phyloP scores from a whole-genome alignment of 2,888 invertebrate genomes.

The Sinohyriopsis cumingii region DNA sequence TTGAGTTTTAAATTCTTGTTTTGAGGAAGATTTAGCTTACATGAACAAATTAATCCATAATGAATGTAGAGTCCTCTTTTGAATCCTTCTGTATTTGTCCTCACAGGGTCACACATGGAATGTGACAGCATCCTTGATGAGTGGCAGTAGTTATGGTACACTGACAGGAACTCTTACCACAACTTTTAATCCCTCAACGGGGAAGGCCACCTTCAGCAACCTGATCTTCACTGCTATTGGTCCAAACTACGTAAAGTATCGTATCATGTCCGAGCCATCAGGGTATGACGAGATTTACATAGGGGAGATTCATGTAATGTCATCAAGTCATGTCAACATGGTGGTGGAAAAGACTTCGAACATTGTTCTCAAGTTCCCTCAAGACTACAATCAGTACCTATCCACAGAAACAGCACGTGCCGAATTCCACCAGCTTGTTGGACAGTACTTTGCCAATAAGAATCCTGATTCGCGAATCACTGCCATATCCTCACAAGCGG shows the following conservation, averaged over 20 bases:
- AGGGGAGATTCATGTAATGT: conserved; percentile 23
- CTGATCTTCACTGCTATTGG: conserved; percentile 36
- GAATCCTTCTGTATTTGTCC: conserved; percentile 4
- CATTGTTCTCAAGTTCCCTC: conserved; percentile 45
- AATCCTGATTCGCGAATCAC: conserved; percentile 25
- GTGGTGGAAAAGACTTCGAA: conserved; percentile 29
- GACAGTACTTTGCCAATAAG: conserved; percentile 29
- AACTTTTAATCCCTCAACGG: conserved; percentile 24
- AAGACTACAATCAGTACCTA: conserved; percentile 39
- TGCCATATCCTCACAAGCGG: neutral
- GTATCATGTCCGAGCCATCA: conserved; percentile 25
- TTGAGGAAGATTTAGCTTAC: too few relatives aligned
- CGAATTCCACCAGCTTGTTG: conserved; percentile 35
- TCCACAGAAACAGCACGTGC: conserved; percentile 21
- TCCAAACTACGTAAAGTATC: conserved; percentile 31
- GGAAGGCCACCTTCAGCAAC: conserved; percentile 29
- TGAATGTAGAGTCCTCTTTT: neutral
- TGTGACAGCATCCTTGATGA: conserved; percentile 16
- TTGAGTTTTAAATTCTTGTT: too few relatives aligned
- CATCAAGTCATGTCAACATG: conserved; percentile 29
- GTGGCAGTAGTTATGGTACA: conserved; percentile 8
- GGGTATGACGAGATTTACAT: conserved; percentile 32
- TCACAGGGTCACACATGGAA: conserved; percentile 44
- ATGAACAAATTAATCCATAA: too few relatives aligned
- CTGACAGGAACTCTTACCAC: conserved; percentile 20